These are phyloP conservation scores for Brachyhypopomus occidentalis DNA, from an alignment of 2,113 vertebrate genomes.

Conservation along the genomic window DNA sequence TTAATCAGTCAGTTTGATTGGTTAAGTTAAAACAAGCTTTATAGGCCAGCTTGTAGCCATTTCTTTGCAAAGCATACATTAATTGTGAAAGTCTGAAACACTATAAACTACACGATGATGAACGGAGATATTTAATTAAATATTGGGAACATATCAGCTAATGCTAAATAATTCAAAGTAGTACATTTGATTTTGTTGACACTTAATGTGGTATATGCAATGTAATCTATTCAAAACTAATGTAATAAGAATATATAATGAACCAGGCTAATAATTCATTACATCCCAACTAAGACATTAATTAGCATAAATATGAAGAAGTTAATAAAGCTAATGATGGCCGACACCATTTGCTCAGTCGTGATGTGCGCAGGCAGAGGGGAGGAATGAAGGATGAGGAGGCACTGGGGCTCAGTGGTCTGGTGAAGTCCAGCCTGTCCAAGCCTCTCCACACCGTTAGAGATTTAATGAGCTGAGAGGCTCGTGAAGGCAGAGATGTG, in stretches of 20 bases:
- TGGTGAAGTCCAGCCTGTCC: conserved; percentile 49
- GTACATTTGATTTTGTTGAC: too few relatives aligned
- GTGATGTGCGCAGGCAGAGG: conserved; percentile 27
- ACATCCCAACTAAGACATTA: not conserved
- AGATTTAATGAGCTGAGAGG: conserved; percentile 60
- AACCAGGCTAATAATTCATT: conserved; percentile 9
- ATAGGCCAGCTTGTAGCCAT: too few relatives aligned
- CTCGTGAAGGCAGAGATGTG: conserved; percentile 52
- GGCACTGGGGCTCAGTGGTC: conserved; percentile 39
- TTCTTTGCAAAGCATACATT: too few relatives aligned
- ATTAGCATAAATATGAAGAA: not conserved
- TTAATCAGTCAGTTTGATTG: too few relatives aligned
- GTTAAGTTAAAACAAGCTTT: too few relatives aligned
- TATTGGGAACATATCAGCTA: too few relatives aligned
- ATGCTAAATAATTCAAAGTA: too few relatives aligned
- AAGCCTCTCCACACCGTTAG: conserved; percentile 57
- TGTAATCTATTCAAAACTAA: not conserved
- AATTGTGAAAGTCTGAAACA: too few relatives aligned
- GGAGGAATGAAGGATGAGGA: conserved; percentile 43
- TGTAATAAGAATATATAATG: not conserved
- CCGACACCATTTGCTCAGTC: conserved; percentile 22
- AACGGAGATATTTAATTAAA: too few relatives aligned
- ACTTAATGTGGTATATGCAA: too few relatives aligned
- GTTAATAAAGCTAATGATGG: not conserved
- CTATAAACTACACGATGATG: too few relatives aligned